A percentile compares a stretch with the other conserved stretches of the same genome.
These are phyloP conservation scores for Belonocnema kinseyi DNA, from an alignment of 1,140 invertebrate species.

Conservation along the genomic window DNA sequence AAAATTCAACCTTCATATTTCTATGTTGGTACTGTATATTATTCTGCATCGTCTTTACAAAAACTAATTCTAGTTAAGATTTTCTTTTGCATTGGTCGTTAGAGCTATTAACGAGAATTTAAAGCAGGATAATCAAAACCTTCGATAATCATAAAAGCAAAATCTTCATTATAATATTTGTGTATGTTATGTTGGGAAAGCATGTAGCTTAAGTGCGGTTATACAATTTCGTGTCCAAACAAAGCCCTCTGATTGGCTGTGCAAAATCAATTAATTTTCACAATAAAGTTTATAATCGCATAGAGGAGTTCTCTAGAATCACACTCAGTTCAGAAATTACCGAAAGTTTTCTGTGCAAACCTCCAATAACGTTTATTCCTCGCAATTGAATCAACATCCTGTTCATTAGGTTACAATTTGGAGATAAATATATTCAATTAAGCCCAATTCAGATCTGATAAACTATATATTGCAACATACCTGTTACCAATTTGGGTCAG, in stretches of 20 bases:
- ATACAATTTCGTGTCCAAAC: not conserved
- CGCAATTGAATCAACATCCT: conserved; percentile 22
- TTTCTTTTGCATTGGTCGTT: too few species aligned
- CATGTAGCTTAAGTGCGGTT: too few species aligned
- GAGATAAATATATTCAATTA: conserved; percentile 25
- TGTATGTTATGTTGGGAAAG: too few species aligned
- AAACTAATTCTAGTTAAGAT: too few species aligned
- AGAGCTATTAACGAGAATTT: too few species aligned
- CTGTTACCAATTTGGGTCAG: too few species aligned
- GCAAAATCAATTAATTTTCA: not conserved
- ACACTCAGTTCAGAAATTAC: conserved; percentile 25
- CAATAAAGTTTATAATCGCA: conserved; percentile 9
- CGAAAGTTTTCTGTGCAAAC: conserved; percentile 7
- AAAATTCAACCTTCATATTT: too few species aligned
- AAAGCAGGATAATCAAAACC: too few species aligned
- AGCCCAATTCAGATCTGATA: not conserved
- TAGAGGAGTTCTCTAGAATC: conserved; percentile 1
- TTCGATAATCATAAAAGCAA: too few species aligned
- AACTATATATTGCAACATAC: not conserved
- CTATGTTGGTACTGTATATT: too few species aligned
- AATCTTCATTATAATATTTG: too few species aligned
- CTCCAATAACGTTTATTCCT: conserved; percentile 14
- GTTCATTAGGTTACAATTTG: conserved; percentile 7
- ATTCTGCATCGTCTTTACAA: too few species aligned
- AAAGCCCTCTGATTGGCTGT: not conserved